Base-by-base conservation (phyloP, 2,113 vertebrate genomes). In the Apistogramma diplotaenia region DNA sequence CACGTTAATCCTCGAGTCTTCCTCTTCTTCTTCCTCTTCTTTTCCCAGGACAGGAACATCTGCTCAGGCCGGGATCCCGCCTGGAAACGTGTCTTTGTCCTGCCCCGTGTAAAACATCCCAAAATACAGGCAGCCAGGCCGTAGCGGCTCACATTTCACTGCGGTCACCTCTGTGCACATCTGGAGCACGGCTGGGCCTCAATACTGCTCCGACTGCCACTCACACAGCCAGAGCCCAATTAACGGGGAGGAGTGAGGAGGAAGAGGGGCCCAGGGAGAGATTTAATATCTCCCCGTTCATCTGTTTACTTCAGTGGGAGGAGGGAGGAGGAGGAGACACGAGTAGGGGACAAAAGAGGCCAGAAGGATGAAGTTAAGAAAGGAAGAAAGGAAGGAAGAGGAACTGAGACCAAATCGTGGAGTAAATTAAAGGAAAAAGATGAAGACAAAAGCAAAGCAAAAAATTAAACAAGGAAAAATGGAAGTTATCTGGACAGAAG, bases 11-110 rank as follows among this genome's bases (percentile, higher is more conserved):
- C 71, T 67, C 16, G 23, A 71, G 70, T 43, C 78, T 27, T 78
- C 53, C 71, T 80, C 71, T 51, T 27, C 55, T 71, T 25, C 72
- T 76, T 40, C 54, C 65, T n/a, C 60, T 75, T 49, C 73, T 61
- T 31, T 5, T 61, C 81, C 43, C 53, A 9, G 46, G 74, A 77
- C 71, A 70, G 78, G 29, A 87, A 84, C 93, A 93, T 93, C 87
- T 91, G 87, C 88, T 89, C 83, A 80, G 27, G 11, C 76, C 21
- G 33, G 49, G 79, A 73, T 78, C 72, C 74, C 79, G 76, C 89
- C 88, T 88, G 89, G 79, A 65, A 89, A 91, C 90, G 89, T 86
- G 79, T 89, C 82, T 91, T 87, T 90, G 86, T 90, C 86, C 84
- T 85, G 76, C 86, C 78, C 62, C 71, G 19, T 81, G 87, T 83